Evolutionary conservation across 1,140 invertebrate species (phyloP).

Genomic region (Ladona fulva): DNA sequence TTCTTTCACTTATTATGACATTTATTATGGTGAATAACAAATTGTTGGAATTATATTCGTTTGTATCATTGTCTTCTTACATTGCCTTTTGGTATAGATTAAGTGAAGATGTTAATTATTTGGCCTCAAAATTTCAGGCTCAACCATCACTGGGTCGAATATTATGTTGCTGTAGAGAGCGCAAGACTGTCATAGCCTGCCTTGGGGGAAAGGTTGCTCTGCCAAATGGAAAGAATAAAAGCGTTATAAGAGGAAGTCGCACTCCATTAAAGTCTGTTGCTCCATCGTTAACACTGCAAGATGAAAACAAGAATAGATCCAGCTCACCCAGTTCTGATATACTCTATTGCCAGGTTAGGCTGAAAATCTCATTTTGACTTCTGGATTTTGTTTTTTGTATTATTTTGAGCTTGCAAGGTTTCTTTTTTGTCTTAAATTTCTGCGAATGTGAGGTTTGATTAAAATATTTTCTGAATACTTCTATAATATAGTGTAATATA

Average conservation of each 20-base stretch:
- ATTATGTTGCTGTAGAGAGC: constrained; percentile 6
- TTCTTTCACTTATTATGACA: too few species aligned
- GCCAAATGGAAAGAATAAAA: not conserved
- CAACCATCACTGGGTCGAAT: not conserved
- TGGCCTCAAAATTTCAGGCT: not conserved
- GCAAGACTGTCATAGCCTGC: not conserved
- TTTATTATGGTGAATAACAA: too few species aligned
- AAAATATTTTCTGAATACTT: too few species aligned
- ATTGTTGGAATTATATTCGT: too few species aligned
- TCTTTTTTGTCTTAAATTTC: too few species aligned
- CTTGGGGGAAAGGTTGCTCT: not conserved
- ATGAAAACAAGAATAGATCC: not conserved
- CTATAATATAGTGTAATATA: too few species aligned
- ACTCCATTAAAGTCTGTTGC: not conserved
- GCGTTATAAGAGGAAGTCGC: not conserved
- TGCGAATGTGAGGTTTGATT: too few species aligned
- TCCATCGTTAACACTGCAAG: not conserved
- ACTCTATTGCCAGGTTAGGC: not conserved
- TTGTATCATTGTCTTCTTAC: too few species aligned
- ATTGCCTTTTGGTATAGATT: too few species aligned
- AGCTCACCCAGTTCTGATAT: not conserved
- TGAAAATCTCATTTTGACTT: too few species aligned
- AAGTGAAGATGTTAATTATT: not conserved
- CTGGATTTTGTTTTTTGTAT: too few species aligned
- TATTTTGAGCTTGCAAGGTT: too few species aligned